These are phyloP conservation scores for Leucoraja erinaceus DNA, from an alignment of 2,113 vertebrate genomes.

Conservation along the genomic window DNA sequence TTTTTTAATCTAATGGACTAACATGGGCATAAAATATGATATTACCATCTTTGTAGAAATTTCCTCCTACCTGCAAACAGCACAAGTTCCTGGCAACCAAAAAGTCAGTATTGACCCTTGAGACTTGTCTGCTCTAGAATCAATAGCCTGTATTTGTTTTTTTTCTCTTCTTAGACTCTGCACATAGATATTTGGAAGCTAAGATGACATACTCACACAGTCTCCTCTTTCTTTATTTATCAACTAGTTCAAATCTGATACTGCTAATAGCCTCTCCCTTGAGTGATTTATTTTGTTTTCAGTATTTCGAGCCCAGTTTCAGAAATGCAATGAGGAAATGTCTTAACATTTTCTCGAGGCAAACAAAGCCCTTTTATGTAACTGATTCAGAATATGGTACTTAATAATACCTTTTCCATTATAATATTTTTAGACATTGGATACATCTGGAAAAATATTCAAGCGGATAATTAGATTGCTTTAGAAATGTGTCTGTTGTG, in stretches of 20 bases:
- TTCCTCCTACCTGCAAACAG: slow-evolving; percentile 20
- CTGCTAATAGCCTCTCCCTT: slow-evolving; percentile 43
- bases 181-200: slow-evolving; percentile 26
- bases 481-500: slow-evolving; percentile 72
- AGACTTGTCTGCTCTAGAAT: slow-evolving; percentile 25
- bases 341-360: slow-evolving; percentile 55
- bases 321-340: slow-evolving; percentile 44
- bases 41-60: background rate
- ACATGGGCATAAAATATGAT: slow-evolving; percentile 24
- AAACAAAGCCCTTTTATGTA: slow-evolving; percentile 60
- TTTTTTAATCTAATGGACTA: slow-evolving; percentile 30
- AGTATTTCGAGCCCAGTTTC: slow-evolving; percentile 54
- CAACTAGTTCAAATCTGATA: slow-evolving; percentile 44
- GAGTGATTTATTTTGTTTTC: slow-evolving; percentile 49
- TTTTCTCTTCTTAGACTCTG: slow-evolving; percentile 21
- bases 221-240: slow-evolving; percentile 37
- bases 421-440: slow-evolving; percentile 67
- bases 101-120: slow-evolving; percentile 4
- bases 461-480: slow-evolving; percentile 73
- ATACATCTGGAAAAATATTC: slow-evolving; percentile 76
- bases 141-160: slow-evolving; percentile 34
- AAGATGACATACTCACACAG: background rate
- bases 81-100: slow-evolving; percentile 14
- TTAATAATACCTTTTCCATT: slow-evolving; percentile 68
- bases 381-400: slow-evolving; percentile 56